These are phyloP conservation scores for Proterorhinus semilunaris DNA, from an alignment of 2,113 vertebrate species.

Conservation along the genomic window DNA sequence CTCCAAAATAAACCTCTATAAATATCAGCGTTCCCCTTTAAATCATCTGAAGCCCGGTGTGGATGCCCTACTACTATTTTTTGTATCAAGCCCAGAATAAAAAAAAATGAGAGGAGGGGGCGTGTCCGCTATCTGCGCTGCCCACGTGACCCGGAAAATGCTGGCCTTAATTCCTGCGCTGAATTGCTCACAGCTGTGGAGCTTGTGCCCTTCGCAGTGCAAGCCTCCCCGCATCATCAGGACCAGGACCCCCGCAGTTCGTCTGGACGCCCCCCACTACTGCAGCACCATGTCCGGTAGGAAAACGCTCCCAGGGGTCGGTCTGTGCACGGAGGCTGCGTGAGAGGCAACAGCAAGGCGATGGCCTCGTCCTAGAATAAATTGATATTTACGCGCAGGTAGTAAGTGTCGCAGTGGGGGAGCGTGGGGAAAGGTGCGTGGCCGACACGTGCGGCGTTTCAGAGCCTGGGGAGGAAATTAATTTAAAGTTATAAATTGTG, in stretches of 20 bases:
- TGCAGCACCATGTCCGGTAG: conserved; percentile 65
- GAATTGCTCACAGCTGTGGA: conserved; percentile 58
- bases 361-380: background rate
- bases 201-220: conserved; percentile 49
- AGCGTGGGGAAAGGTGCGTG: background rate
- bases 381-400: conserved; percentile 10
- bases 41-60: background rate
- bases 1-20: background rate
- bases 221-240: conserved; percentile 16
- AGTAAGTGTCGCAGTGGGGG: background rate
- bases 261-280: conserved; percentile 30
- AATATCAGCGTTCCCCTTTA: background rate
- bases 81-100: background rate
- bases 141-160: conserved; percentile 74
- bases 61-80: background rate
- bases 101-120: conserved; percentile 31
- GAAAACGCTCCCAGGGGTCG: conserved; percentile 9
- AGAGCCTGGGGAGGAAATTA: background rate
- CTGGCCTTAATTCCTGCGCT: conserved; percentile 61
- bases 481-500: background rate
- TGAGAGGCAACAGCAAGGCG: conserved; percentile 16
- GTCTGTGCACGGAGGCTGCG: conserved; percentile 1
- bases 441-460: background rate
- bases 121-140: conserved; percentile 38
- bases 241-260: conserved; percentile 24